phyloP scores from a whole-genome alignment of 1,140 invertebrate genomes.

The Zelostemma sp. region DNA sequence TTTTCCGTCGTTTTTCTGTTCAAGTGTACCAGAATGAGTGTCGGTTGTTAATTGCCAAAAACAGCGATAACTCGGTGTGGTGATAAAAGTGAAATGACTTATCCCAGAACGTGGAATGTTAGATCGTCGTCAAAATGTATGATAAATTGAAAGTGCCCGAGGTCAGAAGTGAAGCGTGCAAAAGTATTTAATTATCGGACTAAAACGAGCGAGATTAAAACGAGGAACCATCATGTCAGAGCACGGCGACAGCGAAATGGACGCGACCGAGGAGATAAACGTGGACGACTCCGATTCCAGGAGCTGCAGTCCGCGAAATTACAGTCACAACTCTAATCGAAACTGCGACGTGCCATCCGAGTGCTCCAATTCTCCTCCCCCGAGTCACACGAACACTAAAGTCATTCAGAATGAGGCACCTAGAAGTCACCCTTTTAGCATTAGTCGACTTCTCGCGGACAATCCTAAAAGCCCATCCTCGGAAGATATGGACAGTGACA shows the following conservation, averaged over 20 bases:
- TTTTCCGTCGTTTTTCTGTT: background rate
- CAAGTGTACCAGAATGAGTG: background rate
- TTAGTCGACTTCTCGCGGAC: constrained; percentile 69
- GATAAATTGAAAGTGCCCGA: background rate
- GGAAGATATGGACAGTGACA: constrained; percentile 57
- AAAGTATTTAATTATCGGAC: background rate
- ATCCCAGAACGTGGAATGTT: background rate
- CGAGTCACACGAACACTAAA: constrained; percentile 51
- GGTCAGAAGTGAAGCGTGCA: background rate
- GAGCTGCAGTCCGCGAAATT: constrained; percentile 60
- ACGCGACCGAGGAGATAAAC: constrained; percentile 66
- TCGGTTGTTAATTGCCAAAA: background rate
- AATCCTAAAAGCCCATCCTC: constrained; percentile 53
- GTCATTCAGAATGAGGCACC: constrained; percentile 53
- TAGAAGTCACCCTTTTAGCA: constrained; percentile 70
- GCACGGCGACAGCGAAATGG: constrained; percentile 62
- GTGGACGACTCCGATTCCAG: constrained; percentile 66
- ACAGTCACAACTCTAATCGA: constrained; percentile 30
- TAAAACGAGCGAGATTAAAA: background rate
- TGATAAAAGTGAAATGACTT: background rate
- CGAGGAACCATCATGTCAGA: constrained; percentile 56
- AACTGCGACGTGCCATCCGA: constrained; percentile 50
- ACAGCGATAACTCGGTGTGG: background rate
- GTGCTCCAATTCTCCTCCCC: constrained; percentile 58
- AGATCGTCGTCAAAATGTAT: background rate